Base-by-base conservation (phyloP, 2,797 vertebrate species). In the Lagodon rhomboides region DNA sequence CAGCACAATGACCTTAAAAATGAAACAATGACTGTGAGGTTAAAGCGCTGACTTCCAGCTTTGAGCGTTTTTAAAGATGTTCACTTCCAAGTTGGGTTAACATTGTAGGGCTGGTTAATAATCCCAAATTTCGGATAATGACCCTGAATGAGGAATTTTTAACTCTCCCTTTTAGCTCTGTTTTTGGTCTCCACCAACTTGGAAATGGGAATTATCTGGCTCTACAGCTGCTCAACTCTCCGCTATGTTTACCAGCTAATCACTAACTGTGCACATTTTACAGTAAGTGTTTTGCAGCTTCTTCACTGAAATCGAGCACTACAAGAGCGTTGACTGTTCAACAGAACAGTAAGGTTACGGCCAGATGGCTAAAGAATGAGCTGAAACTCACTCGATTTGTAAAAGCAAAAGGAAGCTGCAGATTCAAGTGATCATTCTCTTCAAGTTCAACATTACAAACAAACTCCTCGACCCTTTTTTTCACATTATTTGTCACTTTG, bases 11-110 rank as follows among this genome's bases (percentile, higher is more conserved):
- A 61, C 30, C 50, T 22, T 41, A 18, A 53, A 53, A 30, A 61
- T 74, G 58, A 68, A 72, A 73, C 54, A 68, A 25, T 47, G 63
- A 49, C 71, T 66, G 13, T 13, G 34, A 77, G 30, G 18, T 55
- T 43, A 17, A 64, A 67, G 20, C 13, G 56, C 51, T 50, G 50
- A 62, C 25, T 50, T 60, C 17, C 12, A 30, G 15, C 11, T 55
- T 47, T 47, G 22, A 38, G 10, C 4, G 18, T n/a, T 10, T 58
- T 62, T 71, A 25, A 17, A 60, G 25, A 13, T 60, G 63, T 67
- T 79, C 11, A 43, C 43, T n/a, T 27, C 1, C 27, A 22, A 38
- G 3, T 16, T 7, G 6, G 30, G 25, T 46, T 18, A 51, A 50
- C 15, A 23, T 18, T 30, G 18, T 41, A 16, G 23, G 58, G 51